Evolutionary conservation across 1,140 invertebrate species (phyloP), one percentile per base, ranked within the genome.

Genomic region (Drosophila serrata): DNA sequence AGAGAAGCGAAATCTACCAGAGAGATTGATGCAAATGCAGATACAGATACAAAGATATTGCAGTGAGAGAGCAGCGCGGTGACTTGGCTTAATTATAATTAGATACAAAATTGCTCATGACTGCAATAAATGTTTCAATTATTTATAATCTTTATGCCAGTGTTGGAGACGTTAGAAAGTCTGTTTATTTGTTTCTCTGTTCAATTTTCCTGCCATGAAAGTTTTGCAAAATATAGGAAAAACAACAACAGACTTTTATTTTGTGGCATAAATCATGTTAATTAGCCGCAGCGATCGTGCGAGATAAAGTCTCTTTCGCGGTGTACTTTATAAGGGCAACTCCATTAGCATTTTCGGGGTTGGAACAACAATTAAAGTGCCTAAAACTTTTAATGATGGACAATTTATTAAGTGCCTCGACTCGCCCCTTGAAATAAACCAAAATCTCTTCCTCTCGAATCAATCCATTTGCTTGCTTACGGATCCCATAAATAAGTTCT

Each of bases 71-170:
- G 8, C 29, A 8, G 8, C 46, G 56, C 56, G 42, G 68, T 29
- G 55, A 76, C 55, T 67, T 33, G 69, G 65, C 58, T 88, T 84
- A 75, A 88, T 90, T 88, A 88, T 88, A 88, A 88, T 88, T 88
- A 88, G 85, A 68, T 79, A 69, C 78, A 79, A 85, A 79, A 90
- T 90, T 88, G 85, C 81, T 85, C 74, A 79, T 81, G 85, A 90
- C 85, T 88, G 85, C 85, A 88, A 88, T 88, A 88, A 88, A 88
- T 85, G 85, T 81, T 90, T 90, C 81, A 85, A 90, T 85, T 90
- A 90, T 88, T 90, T 85, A 88, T 90, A 90, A 85, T 81, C 74
- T 43, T 70, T 24, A 15, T 22, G 42, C 37, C 24, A 59, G 51
- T 74, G 24, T 68, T 35, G 29, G 40, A 56, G 64, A 45, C 53